Conservation (phyloP, 2,797 vertebrate species). For the Clarias pachynema region DNA sequence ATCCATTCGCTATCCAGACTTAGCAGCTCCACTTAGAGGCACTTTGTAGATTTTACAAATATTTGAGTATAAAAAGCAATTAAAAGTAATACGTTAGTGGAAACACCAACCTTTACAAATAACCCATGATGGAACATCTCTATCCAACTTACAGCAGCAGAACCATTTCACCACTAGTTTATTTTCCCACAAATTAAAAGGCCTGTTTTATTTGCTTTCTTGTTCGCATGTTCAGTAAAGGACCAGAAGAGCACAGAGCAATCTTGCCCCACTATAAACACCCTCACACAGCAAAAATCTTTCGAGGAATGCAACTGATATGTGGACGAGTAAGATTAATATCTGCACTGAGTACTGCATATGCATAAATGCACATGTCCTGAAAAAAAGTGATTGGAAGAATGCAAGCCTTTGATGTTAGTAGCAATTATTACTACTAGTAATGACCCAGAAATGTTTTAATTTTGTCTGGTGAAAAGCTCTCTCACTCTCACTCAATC, state of each 20-base stretch:
- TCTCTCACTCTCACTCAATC: too few relatives aligned
- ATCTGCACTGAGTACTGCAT: slow-evolving; percentile 2
- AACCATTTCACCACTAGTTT: slow-evolving; percentile 60
- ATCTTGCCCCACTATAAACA: slow-evolving; percentile 58
- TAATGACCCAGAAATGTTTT: neutral
- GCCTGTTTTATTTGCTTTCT: slow-evolving; percentile 58
- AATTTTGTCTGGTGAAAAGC: too few relatives aligned
- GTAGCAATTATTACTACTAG: too few relatives aligned
- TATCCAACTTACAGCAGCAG: slow-evolving; percentile 62
- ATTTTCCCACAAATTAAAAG: slow-evolving; percentile 72
- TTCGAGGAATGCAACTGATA: slow-evolving; percentile 16
- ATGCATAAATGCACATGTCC: slow-evolving; percentile 2
- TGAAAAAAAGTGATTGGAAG: neutral
- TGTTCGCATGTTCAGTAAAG: slow-evolving; percentile 53
- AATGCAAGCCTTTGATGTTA: neutral
- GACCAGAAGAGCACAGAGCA: slow-evolving; percentile 32
- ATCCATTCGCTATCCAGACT: slow-evolving; percentile 11
- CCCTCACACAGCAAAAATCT: neutral
- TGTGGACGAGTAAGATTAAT: slow-evolving; percentile 15
- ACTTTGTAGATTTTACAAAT: slow-evolving; percentile 67
- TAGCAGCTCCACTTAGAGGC: slow-evolving; percentile 24
- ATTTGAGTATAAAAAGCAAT: slow-evolving; percentile 71
- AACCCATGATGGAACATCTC: slow-evolving; percentile 56
- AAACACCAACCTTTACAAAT: slow-evolving; percentile 74
- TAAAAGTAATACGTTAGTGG: slow-evolving; percentile 70